phyloP scores from a whole-genome alignment of 1,140 invertebrate species.

The Calycopis cecrops region DNA sequence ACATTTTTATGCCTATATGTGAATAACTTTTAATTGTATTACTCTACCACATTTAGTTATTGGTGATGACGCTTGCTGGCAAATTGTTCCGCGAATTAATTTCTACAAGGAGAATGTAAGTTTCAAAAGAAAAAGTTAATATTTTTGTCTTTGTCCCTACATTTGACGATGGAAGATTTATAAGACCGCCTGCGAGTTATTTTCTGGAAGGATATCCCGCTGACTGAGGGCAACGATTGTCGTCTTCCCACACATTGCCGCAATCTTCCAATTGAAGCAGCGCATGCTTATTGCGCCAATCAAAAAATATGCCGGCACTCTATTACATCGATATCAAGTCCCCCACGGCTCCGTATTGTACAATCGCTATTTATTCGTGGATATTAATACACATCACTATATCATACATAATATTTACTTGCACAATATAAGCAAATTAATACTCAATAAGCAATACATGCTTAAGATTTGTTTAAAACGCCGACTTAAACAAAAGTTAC shows the following conservation, averaged over 20 bases:
- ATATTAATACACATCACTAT: constrained; percentile 3
- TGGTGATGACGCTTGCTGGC: too few relatives aligned
- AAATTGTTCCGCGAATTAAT: too few relatives aligned
- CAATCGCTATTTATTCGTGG: constrained; percentile 17
- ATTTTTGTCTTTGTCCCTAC: not conserved
- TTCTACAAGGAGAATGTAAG: too few relatives aligned
- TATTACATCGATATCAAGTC: constrained; percentile 24
- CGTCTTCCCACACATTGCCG: constrained; percentile 59
- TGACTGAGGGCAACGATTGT: constrained; percentile 57
- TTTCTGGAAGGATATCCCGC: constrained; percentile 72
- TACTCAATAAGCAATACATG: too few relatives aligned
- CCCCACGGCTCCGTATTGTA: constrained; percentile 15
- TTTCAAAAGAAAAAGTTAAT: too few relatives aligned
- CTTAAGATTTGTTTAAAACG: too few relatives aligned
- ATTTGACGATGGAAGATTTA: constrained; percentile 20
- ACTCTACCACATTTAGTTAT: too few relatives aligned
- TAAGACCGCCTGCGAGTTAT: constrained; percentile 37
- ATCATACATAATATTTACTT: too few relatives aligned
- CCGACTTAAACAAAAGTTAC: too few relatives aligned
- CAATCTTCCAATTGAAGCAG: constrained; percentile 69
- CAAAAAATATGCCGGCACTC: constrained; percentile 61
- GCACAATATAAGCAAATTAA: too few relatives aligned
- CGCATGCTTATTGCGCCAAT: constrained; percentile 66
- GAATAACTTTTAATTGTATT: too few relatives aligned
- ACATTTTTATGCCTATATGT: too few relatives aligned